These are phyloP conservation scores for Oreochromis niloticus DNA, from an alignment of 2,113 vertebrate species.

Conservation along the genomic window DNA sequence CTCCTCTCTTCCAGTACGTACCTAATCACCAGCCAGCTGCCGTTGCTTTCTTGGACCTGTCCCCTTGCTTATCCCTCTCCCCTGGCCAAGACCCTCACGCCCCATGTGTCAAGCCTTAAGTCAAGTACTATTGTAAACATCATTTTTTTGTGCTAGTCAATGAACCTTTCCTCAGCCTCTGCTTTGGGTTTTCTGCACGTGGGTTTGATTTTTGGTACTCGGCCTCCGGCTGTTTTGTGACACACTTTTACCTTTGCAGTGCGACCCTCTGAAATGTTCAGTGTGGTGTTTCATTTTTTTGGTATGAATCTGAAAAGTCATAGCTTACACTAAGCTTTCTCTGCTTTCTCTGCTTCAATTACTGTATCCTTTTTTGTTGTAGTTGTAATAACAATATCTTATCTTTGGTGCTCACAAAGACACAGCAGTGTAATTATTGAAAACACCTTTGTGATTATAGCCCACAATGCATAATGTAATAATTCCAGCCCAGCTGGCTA, in stretches of 20 bases:
- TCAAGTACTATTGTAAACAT: not conserved
- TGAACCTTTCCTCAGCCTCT: not conserved
- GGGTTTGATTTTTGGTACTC: not conserved
- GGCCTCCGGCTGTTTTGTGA: not conserved
- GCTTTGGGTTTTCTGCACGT: fast-evolving
- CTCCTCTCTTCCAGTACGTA: not conserved
- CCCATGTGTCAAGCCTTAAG: not conserved
- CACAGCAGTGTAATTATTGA: not conserved
- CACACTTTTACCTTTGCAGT: not conserved
- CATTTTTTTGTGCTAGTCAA: not conserved
- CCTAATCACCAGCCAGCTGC: not conserved
- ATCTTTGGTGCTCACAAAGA: not conserved
- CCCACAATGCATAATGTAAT: not conserved
- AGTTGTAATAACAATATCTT: fast-evolving
- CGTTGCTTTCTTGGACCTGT: no score
- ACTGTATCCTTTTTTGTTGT: not conserved
- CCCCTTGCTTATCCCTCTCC: not conserved
- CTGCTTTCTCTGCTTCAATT: not conserved
- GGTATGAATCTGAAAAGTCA: fast-evolving
- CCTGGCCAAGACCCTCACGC: fast-evolving
- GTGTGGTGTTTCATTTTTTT: not conserved
- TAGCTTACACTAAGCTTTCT: not conserved
- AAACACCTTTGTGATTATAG: fast-evolving
- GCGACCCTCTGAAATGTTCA: fast-evolving
- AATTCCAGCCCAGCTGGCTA: not conserved